Evolutionary conservation across 1,140 invertebrate species (phyloP), one percentile per base, ranked within the genome.

Genomic region (Paramacrobiotus metropolitanus): DNA sequence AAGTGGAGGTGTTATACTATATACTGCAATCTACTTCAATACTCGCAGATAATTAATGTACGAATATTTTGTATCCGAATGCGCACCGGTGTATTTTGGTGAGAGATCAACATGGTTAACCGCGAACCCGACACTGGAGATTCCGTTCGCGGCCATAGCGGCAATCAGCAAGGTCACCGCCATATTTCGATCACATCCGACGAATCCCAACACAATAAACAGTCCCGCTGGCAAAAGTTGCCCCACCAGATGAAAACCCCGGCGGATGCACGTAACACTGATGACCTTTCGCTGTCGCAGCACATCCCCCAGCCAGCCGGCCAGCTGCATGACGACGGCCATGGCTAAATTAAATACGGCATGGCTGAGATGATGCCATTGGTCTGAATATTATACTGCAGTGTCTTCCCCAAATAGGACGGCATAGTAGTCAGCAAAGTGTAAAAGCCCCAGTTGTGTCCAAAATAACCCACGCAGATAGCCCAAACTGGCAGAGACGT

Each of bases 381-480:
- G 48, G 48, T 20, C 4, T 9, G 28, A 64, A 94, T 86, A 68
- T 89, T 80, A 68, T 84, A 91, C 66, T 84, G 77, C 9, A 95
- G 76, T 60, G 94, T 86, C 68, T 84, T 81, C 68, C 88, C 85
- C 80, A 95, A 85, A 72, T 91, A 97, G 0, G 85, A 90, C 4
- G 92, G 92, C 62, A 96, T 76, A 68, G 91, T 86, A 70, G 89
- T 88, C 59, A 94, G 80, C 45, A 95, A 81, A 2, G 86, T 93
- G 74, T 94, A 94, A 74, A 90, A 93, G 0, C 88, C 86, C 62
- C 2, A 40, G 34, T 40, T 40, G 9, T 40, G 34, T 9, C 34
- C 34, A n/a, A 40, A 15, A 40, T 40, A n/a, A n/a, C n/a, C n/a
- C n/a, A n/a, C n/a, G n/a, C n/a, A n/a, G n/a, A n/a, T n/a, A n/a